phyloP scores from a whole-genome alignment of 2,888 invertebrate genomes.

The Pyrochroa serraticornis region DNA sequence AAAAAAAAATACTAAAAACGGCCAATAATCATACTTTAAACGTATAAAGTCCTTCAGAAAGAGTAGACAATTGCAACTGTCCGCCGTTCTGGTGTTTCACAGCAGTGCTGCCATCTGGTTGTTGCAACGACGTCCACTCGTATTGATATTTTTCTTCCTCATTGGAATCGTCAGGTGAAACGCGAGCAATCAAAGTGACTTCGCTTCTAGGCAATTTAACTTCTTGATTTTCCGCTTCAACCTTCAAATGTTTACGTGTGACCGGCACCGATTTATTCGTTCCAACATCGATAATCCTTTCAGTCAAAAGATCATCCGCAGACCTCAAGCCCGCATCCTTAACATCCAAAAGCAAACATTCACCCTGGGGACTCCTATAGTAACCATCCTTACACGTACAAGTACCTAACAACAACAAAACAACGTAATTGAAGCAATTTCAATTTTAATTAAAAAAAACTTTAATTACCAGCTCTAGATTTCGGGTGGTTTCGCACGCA shows the following conservation, averaged over 20 bases:
- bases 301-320: conserved; percentile 41
- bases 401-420: conserved; percentile 59
- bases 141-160: conserved; percentile 82
- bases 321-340: conserved; percentile 46
- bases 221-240: conserved; percentile 77
- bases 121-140: conserved; percentile 85
- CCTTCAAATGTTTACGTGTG: conserved; percentile 71
- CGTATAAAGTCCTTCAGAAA: conserved; percentile 85
- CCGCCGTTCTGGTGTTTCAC: conserved; percentile 85
- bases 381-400: conserved; percentile 76
- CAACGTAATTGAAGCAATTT: not conserved
- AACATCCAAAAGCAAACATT: conserved; percentile 49
- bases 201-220: conserved; percentile 84
- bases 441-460: not conserved
- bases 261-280: conserved; percentile 55
- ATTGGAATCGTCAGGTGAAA: conserved; percentile 72
- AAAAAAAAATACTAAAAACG: not conserved
- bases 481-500: conserved; percentile 66
- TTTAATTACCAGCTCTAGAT: conserved; percentile 57
- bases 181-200: conserved; percentile 81
- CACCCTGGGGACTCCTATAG: conserved; percentile 56
- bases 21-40: conserved; percentile 69
- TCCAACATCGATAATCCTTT: conserved; percentile 38
- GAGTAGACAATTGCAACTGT: conserved; percentile 80
- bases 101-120: conserved; percentile 75